phyloP scores from a whole-genome alignment of 1,140 invertebrate genomes.

The Zaprionus capensis region DNA sequence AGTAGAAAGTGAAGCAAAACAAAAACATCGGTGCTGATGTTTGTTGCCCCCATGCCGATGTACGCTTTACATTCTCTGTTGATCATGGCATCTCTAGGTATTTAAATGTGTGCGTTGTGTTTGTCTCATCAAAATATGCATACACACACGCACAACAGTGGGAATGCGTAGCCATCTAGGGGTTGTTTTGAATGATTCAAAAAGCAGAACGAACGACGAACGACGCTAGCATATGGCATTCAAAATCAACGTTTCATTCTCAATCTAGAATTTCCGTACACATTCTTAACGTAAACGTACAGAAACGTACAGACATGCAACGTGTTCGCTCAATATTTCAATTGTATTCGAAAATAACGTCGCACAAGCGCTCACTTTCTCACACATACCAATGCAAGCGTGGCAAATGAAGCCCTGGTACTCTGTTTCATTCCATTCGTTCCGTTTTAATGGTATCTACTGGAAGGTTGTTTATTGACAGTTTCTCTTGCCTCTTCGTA shows the following conservation, averaged over 20 bases:
- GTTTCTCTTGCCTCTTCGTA: neutral
- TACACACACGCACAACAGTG: conserved; percentile 1
- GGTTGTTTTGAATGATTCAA: conserved; percentile 62
- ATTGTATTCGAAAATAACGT: conserved; percentile 76
- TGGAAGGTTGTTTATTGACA: conserved; percentile 13
- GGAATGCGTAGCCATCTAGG: conserved; percentile 35
- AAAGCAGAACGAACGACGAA: conserved; percentile 13
- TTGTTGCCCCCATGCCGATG: neutral
- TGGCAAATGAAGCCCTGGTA: conserved; percentile 34
- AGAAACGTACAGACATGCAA: conserved; percentile 27
- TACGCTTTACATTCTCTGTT: neutral
- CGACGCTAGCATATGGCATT: conserved; percentile 54
- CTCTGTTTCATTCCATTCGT: conserved; percentile 34
- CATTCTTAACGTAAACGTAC: conserved; percentile 42
- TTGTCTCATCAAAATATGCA: conserved; percentile 25
- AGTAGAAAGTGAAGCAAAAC: neutral
- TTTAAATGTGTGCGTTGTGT: neutral
- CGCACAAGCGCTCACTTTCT: conserved; percentile 49
- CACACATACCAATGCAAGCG: conserved; percentile 41
- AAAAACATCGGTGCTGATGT: neutral
- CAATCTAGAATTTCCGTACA: conserved; percentile 45
- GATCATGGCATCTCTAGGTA: neutral
- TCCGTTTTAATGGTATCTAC: neutral
- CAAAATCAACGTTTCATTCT: conserved; percentile 64
- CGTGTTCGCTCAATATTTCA: conserved; percentile 54